Percentiles rank a stretch among this genome's conserved stretches.
phyloP scores from a whole-genome alignment of 1,140 invertebrate species.

The Dendrolimus punctatus region DNA sequence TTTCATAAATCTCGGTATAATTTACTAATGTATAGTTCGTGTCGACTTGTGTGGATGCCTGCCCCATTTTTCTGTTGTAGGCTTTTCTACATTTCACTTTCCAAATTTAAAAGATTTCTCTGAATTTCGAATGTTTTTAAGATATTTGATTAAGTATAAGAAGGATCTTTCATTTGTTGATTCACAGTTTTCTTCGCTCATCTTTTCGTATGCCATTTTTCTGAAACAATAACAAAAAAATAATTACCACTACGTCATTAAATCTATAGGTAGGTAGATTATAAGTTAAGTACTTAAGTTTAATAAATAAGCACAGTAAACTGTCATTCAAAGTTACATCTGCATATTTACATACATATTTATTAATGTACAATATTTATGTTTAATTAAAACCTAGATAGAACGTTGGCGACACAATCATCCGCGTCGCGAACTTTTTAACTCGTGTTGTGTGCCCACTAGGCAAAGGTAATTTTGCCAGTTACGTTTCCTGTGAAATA shows the following conservation, averaged over 20 bases:
- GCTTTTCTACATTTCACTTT: slow-evolving; percentile 42
- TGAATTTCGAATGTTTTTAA: slow-evolving; percentile 8
- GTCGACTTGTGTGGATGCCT: slow-evolving; percentile 38
- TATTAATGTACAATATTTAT: too few relatives aligned
- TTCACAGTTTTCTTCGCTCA: slow-evolving; percentile 22
- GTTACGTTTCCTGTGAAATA: too few relatives aligned
- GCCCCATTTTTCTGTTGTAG: slow-evolving; percentile 45
- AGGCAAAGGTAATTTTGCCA: too few relatives aligned
- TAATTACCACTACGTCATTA: slow-evolving; percentile 22
- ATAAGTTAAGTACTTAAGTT: too few relatives aligned
- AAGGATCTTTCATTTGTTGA: slow-evolving; percentile 23
- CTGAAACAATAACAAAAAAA: slow-evolving; percentile 30
- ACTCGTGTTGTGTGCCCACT: too few relatives aligned
- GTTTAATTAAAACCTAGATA: too few relatives aligned
- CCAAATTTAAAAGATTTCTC: slow-evolving; percentile 18
- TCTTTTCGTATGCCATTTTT: slow-evolving; percentile 35
- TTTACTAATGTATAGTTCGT: slow-evolving; percentile 44
- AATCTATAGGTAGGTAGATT: slow-evolving; percentile 17
- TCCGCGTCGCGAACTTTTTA: too few relatives aligned
- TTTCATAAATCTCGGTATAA: slow-evolving; percentile 35
- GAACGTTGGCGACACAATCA: too few relatives aligned
- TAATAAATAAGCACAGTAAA: not conserved
- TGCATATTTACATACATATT: too few relatives aligned
- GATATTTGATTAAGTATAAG: slow-evolving; percentile 16
- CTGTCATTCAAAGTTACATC: too few relatives aligned